Evolutionary conservation across 1,140 invertebrate genomes (phyloP).

Genomic region (Trichogramma pretiosum): DNA sequence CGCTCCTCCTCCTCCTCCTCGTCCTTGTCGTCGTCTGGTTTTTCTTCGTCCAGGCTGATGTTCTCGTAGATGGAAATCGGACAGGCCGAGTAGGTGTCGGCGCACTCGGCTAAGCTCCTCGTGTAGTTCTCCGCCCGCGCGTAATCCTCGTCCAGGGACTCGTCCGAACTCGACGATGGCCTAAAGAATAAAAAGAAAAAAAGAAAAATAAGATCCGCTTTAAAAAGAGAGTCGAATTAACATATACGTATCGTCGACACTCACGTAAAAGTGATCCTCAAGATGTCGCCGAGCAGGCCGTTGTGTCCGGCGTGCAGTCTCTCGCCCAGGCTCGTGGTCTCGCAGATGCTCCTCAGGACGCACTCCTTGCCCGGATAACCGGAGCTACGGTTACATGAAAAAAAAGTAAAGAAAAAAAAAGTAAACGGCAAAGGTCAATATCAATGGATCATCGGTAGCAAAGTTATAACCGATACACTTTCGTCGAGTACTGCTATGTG

Average conservation of each 20-base stretch:
- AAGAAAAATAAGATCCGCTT: too few species aligned
- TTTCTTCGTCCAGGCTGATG: constrained; percentile 26
- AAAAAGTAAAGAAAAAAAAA: background rate
- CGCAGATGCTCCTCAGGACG: constrained; percentile 34
- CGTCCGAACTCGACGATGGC: constrained; percentile 27
- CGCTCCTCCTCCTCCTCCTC: too few species aligned
- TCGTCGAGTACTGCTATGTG: too few species aligned
- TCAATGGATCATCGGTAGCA: background rate
- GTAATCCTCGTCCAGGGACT: constrained; percentile 25
- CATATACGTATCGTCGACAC: too few species aligned
- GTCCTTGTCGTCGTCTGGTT: too few species aligned
- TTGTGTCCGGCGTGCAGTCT: constrained; percentile 22
- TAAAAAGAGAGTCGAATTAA: too few species aligned
- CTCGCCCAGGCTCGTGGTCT: constrained; percentile 21
- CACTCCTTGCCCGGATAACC: constrained; percentile 31
- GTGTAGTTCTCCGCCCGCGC: constrained; percentile 18
- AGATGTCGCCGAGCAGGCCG: constrained; percentile 32
- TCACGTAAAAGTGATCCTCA: constrained; percentile 35
- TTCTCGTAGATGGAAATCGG: constrained; percentile 36
- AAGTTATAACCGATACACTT: too few species aligned
- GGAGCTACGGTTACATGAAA: constrained; percentile 21
- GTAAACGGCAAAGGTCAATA: background rate
- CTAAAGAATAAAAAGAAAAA: constrained; percentile 24
- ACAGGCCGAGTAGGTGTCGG: constrained; percentile 26
- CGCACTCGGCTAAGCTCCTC: constrained; percentile 23